Evolutionary conservation across 2,888 invertebrate genomes (phyloP).

Genomic region (Autographa pulchrina): DNA sequence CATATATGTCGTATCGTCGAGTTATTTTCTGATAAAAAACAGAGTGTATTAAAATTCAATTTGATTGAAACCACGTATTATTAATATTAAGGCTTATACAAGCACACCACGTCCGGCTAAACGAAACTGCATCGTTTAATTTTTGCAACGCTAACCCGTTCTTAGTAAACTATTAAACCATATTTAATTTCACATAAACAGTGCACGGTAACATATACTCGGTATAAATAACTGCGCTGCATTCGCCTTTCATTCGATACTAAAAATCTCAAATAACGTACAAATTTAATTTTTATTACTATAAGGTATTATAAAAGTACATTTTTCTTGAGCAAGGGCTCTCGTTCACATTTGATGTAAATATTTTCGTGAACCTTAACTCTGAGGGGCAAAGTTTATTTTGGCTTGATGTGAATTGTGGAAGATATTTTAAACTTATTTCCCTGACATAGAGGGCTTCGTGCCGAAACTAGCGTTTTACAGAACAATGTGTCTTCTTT

Average conservation of each 20-base stretch:
- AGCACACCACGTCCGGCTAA: constrained; percentile 52
- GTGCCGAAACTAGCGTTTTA: constrained; percentile 88
- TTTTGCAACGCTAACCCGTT: constrained; percentile 76
- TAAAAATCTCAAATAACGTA: constrained; percentile 64
- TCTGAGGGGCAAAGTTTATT: constrained; percentile 34
- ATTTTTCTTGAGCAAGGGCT: constrained; percentile 68
- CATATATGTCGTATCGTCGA: not conserved
- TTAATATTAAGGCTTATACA: constrained; percentile 46
- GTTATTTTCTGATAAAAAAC: not conserved
- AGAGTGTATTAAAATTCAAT: constrained; percentile 11
- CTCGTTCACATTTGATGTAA: constrained; percentile 47
- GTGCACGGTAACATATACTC: constrained; percentile 81
- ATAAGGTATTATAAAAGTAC: constrained; percentile 64
- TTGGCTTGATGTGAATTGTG: constrained; percentile 54
- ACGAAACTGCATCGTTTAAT: constrained; percentile 69
- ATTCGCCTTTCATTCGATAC: constrained; percentile 71
- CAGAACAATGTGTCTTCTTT: constrained; percentile 84
- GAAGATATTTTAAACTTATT: constrained; percentile 75
- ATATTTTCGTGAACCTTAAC: constrained; percentile 43
- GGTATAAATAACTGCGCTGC: constrained; percentile 76
- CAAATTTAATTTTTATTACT: constrained; percentile 73
- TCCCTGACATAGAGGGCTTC: constrained; percentile 81
- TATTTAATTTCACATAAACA: constrained; percentile 85
- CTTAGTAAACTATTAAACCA: constrained; percentile 85
- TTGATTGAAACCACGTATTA: constrained; percentile 27